Conservation (phyloP, 1,140 invertebrate species). For the Nephila pilipes region DNA sequence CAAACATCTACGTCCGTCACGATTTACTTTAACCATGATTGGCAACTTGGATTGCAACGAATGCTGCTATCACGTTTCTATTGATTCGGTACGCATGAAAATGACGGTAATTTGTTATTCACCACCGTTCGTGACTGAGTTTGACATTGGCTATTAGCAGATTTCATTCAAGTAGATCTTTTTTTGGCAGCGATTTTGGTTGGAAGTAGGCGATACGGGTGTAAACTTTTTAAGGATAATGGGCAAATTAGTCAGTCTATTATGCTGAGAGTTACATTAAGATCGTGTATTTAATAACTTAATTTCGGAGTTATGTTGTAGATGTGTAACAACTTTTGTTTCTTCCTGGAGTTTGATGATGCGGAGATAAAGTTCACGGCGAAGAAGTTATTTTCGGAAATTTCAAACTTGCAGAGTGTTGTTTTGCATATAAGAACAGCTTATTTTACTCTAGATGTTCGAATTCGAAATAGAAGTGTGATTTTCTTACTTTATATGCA, state of each 20-base stretch:
- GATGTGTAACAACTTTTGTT: not conserved
- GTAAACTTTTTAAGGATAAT: not conserved
- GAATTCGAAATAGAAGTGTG: too few relatives aligned
- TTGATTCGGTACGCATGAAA: not conserved
- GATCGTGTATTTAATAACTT: not conserved
- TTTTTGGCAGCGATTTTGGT: not conserved
- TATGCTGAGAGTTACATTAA: not conserved
- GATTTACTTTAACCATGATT: not conserved
- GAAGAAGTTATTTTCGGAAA: not conserved
- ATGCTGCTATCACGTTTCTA: not conserved
- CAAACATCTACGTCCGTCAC: not conserved
- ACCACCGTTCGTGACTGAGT: not conserved
- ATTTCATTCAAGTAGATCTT: not conserved
- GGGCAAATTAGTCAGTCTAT: not conserved
- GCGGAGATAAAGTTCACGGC: not conserved
- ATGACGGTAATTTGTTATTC: not conserved
- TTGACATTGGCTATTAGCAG: slow-evolving; percentile 23
- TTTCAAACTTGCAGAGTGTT: too few relatives aligned
- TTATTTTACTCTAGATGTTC: too few relatives aligned
- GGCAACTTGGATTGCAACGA: not conserved
- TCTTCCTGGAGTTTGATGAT: not conserved
- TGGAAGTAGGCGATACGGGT: not conserved
- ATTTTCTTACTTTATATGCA: not conserved
- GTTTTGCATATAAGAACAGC: too few relatives aligned
- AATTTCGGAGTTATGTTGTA: not conserved